Evolutionary conservation across 2,797 vertebrate genomes (phyloP), one percentile per base, ranked within the genome.

Genomic region (Phalanger gymnotis): DNA sequence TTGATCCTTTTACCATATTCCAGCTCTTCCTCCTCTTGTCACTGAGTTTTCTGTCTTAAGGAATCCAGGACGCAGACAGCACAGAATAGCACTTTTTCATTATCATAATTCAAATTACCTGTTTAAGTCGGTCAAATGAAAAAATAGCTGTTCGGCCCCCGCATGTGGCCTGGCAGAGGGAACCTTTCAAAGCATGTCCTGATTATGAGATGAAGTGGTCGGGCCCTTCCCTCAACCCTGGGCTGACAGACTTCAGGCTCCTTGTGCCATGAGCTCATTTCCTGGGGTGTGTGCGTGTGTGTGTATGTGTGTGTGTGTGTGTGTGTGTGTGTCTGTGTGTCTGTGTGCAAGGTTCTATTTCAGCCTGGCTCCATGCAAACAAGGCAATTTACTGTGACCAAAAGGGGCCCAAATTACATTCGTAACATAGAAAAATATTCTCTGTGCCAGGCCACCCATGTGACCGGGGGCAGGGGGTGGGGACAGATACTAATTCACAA

Each of bases 181-280:
- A 92, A 96, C 11, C 96, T 94, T 87, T 47, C 40, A 16, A 94
- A 97, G 98, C 94, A 98, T 97, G 97, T 97, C 96, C 95, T 97
- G 97, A 95, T 97, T 96, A 47, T 47, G 73, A 87, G 73, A 98
- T 97, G 98, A 98, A 97, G 90, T 53, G 90, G 90, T 54, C 1
- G 2, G 53, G 51, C 90, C 90, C 90, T 54, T 22, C 53, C 90
- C 90, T 90, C 52, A 22, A 31, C 16, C 52, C 30, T 90, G 40
- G 73, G 73, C 54, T 93, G 54, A 55, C 96, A 96, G 97, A 52
- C 97, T 52, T 95, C 97, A 96, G 97, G 98, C 98, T 97, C 90
- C 73, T 58, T 73, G 96, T 73, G 95, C 96, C 66, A 95, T 98
- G 99, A 98, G 99, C 94, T 99, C 97, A 99, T 99, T 99, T 99